Conservation (phyloP, 53 echinoderm and acorn worm genomes). For the Hippasteria phrygiana region DNA sequence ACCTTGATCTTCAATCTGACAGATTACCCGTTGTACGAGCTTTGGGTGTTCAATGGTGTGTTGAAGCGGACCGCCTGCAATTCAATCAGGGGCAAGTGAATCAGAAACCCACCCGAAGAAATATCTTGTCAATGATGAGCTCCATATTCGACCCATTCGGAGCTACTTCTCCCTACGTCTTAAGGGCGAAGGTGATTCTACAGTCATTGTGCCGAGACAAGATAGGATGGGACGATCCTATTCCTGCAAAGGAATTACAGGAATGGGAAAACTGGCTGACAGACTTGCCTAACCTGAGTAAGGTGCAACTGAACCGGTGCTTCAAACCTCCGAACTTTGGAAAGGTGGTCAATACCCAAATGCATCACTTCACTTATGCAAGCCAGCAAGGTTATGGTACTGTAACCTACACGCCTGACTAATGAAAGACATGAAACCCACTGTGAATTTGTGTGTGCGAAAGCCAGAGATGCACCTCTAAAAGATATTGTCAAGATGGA, state of each 20-base stretch:
- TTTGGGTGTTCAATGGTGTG: constrained; percentile 75
- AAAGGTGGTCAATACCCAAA: constrained; percentile 21
- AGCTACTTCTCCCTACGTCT: constrained; percentile 62
- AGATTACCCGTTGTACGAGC: constrained; percentile 64
- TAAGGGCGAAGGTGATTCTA: constrained; percentile 72
- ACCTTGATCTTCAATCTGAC: constrained; percentile 45
- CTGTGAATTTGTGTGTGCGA: constrained; percentile 55
- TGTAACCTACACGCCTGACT: constrained; percentile 46
- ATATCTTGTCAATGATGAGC: constrained; percentile 52
- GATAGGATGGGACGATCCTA: constrained; percentile 76
- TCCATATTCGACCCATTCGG: constrained; percentile 73
- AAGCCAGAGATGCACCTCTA: constrained; percentile 69
- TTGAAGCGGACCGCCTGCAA: constrained; percentile 45
- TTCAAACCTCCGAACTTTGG: constrained; percentile 60
- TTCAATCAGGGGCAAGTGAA: constrained; percentile 28
- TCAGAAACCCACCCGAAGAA: constrained; percentile 53
- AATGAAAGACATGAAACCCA: constrained; percentile 15
- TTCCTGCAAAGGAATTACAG: constrained; percentile 3
- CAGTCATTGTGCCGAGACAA: constrained; percentile 37
- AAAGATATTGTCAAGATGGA: constrained; percentile 58
- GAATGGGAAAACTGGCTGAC: constrained; percentile 18
- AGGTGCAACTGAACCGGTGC: constrained; percentile 58
- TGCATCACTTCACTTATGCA: constrained; percentile 77
- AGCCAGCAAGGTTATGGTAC: constrained; percentile 72
- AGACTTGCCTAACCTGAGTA: constrained; percentile 54